Base-by-base conservation (phyloP, 2,888 invertebrate species). In the Drosophila kuntzei region DNA sequence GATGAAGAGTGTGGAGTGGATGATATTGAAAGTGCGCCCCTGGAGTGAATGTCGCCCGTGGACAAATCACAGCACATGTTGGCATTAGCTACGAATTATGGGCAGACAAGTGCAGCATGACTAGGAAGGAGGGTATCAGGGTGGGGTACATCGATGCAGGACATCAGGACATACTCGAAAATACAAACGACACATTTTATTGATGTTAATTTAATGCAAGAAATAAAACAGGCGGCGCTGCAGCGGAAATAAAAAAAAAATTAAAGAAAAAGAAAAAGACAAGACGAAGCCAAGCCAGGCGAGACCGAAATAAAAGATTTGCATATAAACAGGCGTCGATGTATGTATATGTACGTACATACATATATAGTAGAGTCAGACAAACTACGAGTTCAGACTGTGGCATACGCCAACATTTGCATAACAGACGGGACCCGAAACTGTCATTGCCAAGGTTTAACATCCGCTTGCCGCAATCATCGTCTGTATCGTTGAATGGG, bases 121-220 rank as follows among this genome's bases (percentile, higher is more conserved):
- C 25, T 29, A 5, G 46, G 27, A 5, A 4, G 18, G 22, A 9
- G 37, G 27, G 12, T 16, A 32, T 12, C 29, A 11, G 12, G 9
- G 27, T 7, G 29, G 18, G 16, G 41, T 43, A 76, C 46, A 65
- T 68, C 61, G 68, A 66, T 46, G 58, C 59, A 63, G 63, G 60
- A 67, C 64, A 51, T 47, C 29, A 39, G 62, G 41, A 69, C 49
- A 67, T 60, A 58, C 60, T 37, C 49, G 49, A 64, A 68, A 59
- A 75, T 64, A 70, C 70, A 64, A 80, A 60, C 73, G 71, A 80
- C 73, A 89, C 77, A 82, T 88, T 90, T 90, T 90, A 90, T 89
- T 89, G 84, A 87, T 88, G 91, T 89, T 88, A 90, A 89, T 90
- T 90, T 89, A 90, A 89, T 89, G 89, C 89, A 80, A 84, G 66